Evolutionary conservation across 2,797 vertebrate genomes (phyloP), one percentile per base, ranked within the genome.

Genomic region (Danio choprae): DNA sequence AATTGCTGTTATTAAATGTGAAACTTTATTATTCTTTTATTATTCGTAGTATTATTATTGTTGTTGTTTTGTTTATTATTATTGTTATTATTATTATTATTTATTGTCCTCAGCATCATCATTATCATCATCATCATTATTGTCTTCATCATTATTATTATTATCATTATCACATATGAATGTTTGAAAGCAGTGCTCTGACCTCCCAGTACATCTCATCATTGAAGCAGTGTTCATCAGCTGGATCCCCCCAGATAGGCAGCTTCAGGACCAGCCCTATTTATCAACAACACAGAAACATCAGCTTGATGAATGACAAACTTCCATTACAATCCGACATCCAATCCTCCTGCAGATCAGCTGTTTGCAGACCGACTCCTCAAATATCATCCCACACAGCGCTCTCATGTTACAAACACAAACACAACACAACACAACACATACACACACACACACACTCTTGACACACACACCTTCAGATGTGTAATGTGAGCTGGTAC

Each of bases 131-230:
- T 29, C n/a, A n/a, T 29, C 29, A 29, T 29, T 29, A 29, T 3
- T 29, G 29, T 29, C 1, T n/a, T n/a, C 29, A 29, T 29, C 29
- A 29, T 29, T 29, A 29, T 29, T 29, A 29, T 29, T 29, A 1
- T 29, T 3, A 29, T 29, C 29, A 29, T 29, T 29, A 29, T 29
- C 29, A 29, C 29, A 29, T 29, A 29, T 29, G 29, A 29, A 29
- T 29, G 29, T 29, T 29, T 29, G 29, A 36, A 18, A 53, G 0
- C 9, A 46, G 20, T 4, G 29, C 13, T 18, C 92, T 94, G 84
- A 98, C 98, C 96, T 98, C 96, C 97, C 98, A 99, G 89, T 98
- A 99, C 3, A 93, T 0, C 1, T 89, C 92, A 43, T 99, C 98
- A 53, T 98, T 94, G 84, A 96, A 99, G 90, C 98, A 99, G 85